phyloP scores from a whole-genome alignment of 2,888 invertebrate genomes.

The Synanthedon tipuliformis region DNA sequence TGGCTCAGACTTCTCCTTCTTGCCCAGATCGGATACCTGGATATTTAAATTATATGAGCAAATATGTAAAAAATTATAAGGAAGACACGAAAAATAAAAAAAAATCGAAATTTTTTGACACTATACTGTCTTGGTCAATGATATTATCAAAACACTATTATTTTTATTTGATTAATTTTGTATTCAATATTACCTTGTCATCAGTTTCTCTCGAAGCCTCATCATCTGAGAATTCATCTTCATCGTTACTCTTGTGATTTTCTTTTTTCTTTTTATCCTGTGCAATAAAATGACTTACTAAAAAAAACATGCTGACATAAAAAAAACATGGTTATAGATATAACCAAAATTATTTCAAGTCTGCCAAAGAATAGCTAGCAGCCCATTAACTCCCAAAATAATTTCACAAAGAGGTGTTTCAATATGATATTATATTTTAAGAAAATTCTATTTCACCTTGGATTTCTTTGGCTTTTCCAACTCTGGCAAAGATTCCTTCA shows the following conservation, averaged over 20 bases:
- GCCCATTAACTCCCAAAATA: too few species aligned
- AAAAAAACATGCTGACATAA: too few species aligned
- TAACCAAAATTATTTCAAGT: too few species aligned
- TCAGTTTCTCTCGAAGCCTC: constrained; percentile 26
- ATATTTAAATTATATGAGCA: too few species aligned
- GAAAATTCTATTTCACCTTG: constrained; percentile 20
- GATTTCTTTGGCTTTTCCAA: constrained; percentile 26
- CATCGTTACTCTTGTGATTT: constrained; percentile 18
- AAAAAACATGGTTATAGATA: too few species aligned
- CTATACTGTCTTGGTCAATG: too few species aligned
- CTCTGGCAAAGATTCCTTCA: constrained; percentile 38
- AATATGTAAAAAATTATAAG: too few species aligned
- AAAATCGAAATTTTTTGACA: too few species aligned
- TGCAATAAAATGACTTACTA: too few species aligned
- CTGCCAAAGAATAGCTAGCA: too few species aligned
- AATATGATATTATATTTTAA: not conserved
- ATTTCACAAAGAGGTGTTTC: too few species aligned
- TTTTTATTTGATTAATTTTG: not conserved
- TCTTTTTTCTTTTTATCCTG: constrained; percentile 32
- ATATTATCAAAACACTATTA: not conserved
- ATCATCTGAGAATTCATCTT: constrained; percentile 18
- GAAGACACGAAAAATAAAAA: too few species aligned
- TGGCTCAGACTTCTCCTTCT: constrained; percentile 27
- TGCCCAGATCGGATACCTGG: constrained; percentile 25
- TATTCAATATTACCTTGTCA: constrained; percentile 25